Base-by-base conservation (phyloP, 2,888 invertebrate species). In the Venustoraphidia nigricollis region DNA sequence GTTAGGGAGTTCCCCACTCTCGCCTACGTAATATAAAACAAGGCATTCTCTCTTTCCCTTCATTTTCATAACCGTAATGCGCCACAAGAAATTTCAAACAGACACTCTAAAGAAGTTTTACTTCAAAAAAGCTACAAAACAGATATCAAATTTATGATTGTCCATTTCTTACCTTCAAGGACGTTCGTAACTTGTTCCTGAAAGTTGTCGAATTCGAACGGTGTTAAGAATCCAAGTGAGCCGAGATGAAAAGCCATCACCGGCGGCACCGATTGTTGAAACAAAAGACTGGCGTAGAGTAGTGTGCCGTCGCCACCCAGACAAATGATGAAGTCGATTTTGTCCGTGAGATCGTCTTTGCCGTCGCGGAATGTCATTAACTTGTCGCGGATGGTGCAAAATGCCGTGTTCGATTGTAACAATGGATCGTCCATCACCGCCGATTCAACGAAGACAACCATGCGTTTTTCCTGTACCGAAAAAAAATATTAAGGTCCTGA, bases 171-270 rank as follows among this genome's bases (percentile, higher is more conserved):
- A 83, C 91, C 95, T 79, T 94, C 90, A 50, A 96, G 71, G 39
- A 95, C 94, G 62, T 89, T 89, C 60, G 87, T 89, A 44, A 96
- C 89, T 73, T 94, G 90, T 50, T 91, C 88, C 64, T 91, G 86
- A 63, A 93, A 94, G 67, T 92, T 90, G 63, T 90, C 85, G 71
- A 93, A 91, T 64, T 89, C 88, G 67, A 96, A 96, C 10, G 95
- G 95, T 41, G 95, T 95, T 41, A 96, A 76, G 66, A 96, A 96
- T 3, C 96, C 96, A 47, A 96, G 70, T 4, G 95, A 95, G 37
- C 96, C 96, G 61, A 96, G 76, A 68, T 96, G 93, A 71, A 96
- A 96, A 50, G 96, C 94, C 93, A 96, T 94, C 42, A 96, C 91
- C 0, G 96, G 96, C 40, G 96, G 96, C 46, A 95, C 94, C 8